Base-by-base conservation (phyloP, 2,113 vertebrate genomes). In the Lepus timidus region DNA sequence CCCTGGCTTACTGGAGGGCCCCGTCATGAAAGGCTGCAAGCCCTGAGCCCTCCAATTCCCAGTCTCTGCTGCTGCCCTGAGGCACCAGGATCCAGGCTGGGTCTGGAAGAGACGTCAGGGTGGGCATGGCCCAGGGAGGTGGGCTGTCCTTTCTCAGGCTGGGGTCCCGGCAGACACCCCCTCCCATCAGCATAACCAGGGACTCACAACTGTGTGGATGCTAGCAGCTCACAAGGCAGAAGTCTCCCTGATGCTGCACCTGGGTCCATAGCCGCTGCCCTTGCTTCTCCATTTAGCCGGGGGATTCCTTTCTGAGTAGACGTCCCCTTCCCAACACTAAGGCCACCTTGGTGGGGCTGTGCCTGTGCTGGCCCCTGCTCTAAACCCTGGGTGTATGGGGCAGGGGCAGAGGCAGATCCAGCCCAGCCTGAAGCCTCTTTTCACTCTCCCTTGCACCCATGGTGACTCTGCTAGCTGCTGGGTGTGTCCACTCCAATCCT, bases 251-350 rank as follows among this genome's bases (percentile, higher is more conserved):
- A 84, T 39, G 27, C 6, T 9, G 52, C 51, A 44, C 1, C 4
- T 65, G 44, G 44, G 7, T 44, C 44, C 73, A 85, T 2, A 1
- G 55, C 33, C 17, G 11, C 49, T 14, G 9, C n/a, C 71, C 65
- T 31, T 17, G 17, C 31, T n/a, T 49, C 39, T 11, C 16, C 33
- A 17, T 36, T 12, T 9, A 4, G 1, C 23, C 51, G 22, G 17
- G 13, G 74, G 68, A 27, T 76, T 65, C 6, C 3, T 17, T 39
- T 29, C 3, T 9, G 36, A 36, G 44, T 36, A 31, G 4, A 61
- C 1, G 4, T 17, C 22, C 20, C 20, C 2, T 17, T 44, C 8
- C 23, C 10, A 1, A 22, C 0, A 2, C 4, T 4, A 19, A 64
- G 1, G 1, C 0, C 0, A 33, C 49, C 27, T 29, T 82, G n/a